Evolutionary conservation across 2,888 invertebrate genomes (phyloP), one percentile per base, ranked within the genome.

Genomic region (Philereme transversata): DNA sequence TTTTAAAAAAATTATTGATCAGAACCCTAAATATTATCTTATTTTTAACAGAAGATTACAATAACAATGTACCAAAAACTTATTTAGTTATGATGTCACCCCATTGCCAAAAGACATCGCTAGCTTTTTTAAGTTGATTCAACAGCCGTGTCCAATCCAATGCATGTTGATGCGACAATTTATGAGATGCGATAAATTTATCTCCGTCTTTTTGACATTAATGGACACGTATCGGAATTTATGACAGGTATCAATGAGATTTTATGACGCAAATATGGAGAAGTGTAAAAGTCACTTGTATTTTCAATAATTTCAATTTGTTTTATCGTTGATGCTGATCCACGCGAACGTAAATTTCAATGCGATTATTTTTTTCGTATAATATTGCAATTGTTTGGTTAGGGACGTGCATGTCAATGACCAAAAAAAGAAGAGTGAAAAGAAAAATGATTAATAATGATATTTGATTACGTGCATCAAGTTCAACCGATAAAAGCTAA

Each of bases 101-200:
- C 10, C 38, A 38, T 33, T 36, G 51, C 46, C 40, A 46, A 46
- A 53, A 53, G 11, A 5, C 34, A 11, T 45, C 11, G 10, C 43
- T 10, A 10, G 4, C 22, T 45, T 36, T 43, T 51, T 51, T 41
- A 43, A n/a, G 22, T 38, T 34, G 45, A 50, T 51, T 57, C 43
- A 60, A 55, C 10, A 60, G 11, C 60, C 43, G 55, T 51, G 46
- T 55, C 60, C 41, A 47, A 56, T 60, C 38, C 51, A 56, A 57
- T 57, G 57, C 47, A 51, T 51, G 47, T 51, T 60, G 47, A 60
- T 60, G 55, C 34, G 55, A 38, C 9, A 48, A 60, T 60, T 55
- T 60, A 60, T 47, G 51, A 60, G 10, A n/a, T 4, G 9, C 38
- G 35, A 57, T 57, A 35, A 46, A 54, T 46, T 47, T n/a, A 46